Evolutionary conservation across 2,113 vertebrate genomes (phyloP).

Genomic region (Misgurnus mizolepis): DNA sequence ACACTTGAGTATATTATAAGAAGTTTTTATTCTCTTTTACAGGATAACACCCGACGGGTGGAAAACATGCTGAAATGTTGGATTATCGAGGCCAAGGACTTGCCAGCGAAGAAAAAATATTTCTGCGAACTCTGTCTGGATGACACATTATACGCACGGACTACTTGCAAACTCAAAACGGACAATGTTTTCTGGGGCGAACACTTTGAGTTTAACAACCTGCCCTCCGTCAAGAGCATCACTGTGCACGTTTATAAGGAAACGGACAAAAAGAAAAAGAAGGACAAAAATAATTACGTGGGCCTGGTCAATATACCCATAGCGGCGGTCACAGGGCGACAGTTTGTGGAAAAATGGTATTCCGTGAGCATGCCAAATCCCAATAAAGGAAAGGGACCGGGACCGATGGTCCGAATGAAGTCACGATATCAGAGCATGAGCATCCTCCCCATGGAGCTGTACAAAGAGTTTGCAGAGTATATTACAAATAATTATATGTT

Average conservation of each 20-base stretch:
- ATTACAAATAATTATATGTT: conserved; percentile 96
- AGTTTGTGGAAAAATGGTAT: conserved; percentile 98
- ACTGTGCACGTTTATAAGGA: conserved; percentile 96
- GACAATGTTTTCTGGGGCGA: conserved; percentile 99
- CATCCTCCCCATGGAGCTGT: conserved; percentile 98
- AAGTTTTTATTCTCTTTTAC: background rate
- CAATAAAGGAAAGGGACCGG: conserved; percentile 81
- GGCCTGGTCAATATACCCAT: conserved; percentile 91
- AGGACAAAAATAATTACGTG: conserved; percentile 95
- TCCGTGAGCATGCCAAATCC: conserved; percentile 89
- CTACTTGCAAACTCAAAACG: conserved; percentile 94
- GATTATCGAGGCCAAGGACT: conserved; percentile 96
- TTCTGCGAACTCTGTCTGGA: conserved; percentile 96
- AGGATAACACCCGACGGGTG: conserved; percentile 94
- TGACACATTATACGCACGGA: conserved; percentile 92
- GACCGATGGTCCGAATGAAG: conserved; percentile 92
- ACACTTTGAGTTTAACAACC: conserved; percentile 95
- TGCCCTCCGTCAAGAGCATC: conserved; percentile 83
- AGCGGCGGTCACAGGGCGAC: conserved; percentile 83
- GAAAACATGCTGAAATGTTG: conserved; percentile 94
- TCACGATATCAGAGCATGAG: conserved; percentile 92
- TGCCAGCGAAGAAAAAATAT: conserved; percentile 96
- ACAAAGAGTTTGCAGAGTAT: conserved; percentile 98
- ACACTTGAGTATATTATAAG: too few relatives aligned
- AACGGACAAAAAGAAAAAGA: conserved; percentile 96